phyloP scores from a whole-genome alignment of 2,888 invertebrate genomes.

The Melanargia galathea region DNA sequence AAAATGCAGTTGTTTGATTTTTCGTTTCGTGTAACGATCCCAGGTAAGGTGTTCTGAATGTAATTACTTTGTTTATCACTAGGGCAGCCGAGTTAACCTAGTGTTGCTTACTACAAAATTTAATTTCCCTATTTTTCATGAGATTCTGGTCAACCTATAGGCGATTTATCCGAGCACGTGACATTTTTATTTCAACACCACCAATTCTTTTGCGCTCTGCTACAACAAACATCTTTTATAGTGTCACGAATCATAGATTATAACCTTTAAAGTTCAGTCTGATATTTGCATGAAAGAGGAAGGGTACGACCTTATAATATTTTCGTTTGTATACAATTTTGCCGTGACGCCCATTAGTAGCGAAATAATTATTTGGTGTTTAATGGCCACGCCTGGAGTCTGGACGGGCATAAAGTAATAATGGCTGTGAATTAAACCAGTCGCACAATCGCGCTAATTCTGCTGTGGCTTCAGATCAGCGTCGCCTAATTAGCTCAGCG shows the following conservation, averaged over 20 bases:
- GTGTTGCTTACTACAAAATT: too few relatives aligned
- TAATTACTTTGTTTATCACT: too few relatives aligned
- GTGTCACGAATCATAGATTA: constrained; percentile 53
- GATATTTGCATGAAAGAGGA: constrained; percentile 64
- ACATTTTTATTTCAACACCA: constrained; percentile 35
- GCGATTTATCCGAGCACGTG: constrained; percentile 31
- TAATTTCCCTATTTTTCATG: too few relatives aligned
- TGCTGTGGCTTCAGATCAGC: constrained; percentile 73
- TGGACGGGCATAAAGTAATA: constrained; percentile 29
- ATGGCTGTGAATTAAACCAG: constrained; percentile 53
- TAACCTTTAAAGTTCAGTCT: constrained; percentile 79
- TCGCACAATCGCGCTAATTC: constrained; percentile 71
- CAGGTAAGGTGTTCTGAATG: too few relatives aligned
- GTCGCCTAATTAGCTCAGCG: constrained; percentile 76
- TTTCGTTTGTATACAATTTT: constrained; percentile 12
- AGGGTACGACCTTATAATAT: constrained; percentile 33
- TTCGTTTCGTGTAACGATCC: too few relatives aligned
- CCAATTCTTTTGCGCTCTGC: constrained; percentile 23
- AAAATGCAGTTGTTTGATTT: too few relatives aligned
- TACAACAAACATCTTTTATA: constrained; percentile 26
- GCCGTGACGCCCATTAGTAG: constrained; percentile 21
- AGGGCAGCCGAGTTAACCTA: too few relatives aligned
- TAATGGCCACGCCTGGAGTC: constrained; percentile 42
- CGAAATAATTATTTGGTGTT: constrained; percentile 46
- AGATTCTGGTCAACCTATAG: too few relatives aligned